Evolutionary conservation across 2,113 vertebrate genomes (phyloP).

Genomic region (Mesembrinibis cayennensis): DNA sequence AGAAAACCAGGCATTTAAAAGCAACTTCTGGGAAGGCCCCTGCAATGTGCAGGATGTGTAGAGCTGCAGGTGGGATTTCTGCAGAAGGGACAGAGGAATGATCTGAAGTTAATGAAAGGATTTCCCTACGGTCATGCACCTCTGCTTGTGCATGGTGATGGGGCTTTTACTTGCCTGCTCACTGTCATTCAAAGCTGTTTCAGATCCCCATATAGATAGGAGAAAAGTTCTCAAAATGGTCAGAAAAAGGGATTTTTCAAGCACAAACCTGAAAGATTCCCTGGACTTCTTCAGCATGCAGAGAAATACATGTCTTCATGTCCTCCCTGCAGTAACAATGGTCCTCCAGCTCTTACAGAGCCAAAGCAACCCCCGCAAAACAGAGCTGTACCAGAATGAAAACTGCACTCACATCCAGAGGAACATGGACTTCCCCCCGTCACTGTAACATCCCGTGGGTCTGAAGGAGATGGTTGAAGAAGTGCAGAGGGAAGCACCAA

Average conservation of each 20-base stretch:
- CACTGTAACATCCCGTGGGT: background rate
- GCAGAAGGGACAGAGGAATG: background rate
- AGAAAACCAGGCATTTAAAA: background rate
- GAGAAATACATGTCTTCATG: background rate
- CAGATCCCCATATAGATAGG: background rate
- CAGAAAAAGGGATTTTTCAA: background rate
- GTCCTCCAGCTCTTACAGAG: background rate
- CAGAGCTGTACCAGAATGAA: background rate
- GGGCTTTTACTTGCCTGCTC: background rate
- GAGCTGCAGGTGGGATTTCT: background rate
- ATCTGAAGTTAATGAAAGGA: background rate
- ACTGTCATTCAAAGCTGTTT: background rate
- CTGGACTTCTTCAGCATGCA: background rate
- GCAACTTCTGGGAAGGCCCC: background rate
- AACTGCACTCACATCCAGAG: background rate
- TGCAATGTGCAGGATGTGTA: background rate
- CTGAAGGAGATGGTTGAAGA: background rate
- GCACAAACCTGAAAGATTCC: background rate
- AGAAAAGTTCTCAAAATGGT: background rate
- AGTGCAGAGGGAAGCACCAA: background rate
- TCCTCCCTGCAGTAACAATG: background rate
- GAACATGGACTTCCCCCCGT: background rate
- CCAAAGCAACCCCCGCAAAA: background rate
- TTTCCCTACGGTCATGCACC: accelerated
- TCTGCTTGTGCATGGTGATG: accelerated